phyloP scores from a whole-genome alignment of 2,888 invertebrate species.

The Apotomis turbidana region DNA sequence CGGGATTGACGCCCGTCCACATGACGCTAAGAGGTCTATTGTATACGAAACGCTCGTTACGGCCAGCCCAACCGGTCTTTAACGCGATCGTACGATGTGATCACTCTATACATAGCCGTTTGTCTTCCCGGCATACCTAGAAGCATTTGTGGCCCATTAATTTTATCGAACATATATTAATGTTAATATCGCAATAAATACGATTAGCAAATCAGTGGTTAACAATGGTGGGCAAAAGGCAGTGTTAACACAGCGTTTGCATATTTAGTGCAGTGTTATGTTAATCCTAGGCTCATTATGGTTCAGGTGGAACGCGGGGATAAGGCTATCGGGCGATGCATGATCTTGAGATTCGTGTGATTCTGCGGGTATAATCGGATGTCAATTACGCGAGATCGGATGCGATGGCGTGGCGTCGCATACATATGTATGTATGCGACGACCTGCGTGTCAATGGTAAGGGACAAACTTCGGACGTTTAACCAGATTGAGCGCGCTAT shows the following conservation, averaged over 20 bases:
- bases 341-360: constrained; percentile 75
- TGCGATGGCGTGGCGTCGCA: constrained; percentile 74
- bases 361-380: constrained; percentile 60
- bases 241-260: constrained; percentile 39
- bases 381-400: constrained; percentile 79
- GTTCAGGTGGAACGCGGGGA: constrained; percentile 66
- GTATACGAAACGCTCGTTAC: constrained; percentile 82
- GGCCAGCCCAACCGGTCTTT: constrained; percentile 77
- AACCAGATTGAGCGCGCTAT: constrained; percentile 16
- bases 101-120: constrained; percentile 77
- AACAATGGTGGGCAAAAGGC: constrained; percentile 30
- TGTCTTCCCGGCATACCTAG: constrained; percentile 60
- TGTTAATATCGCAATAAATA: constrained; percentile 33
- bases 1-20: constrained; percentile 78
- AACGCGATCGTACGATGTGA: constrained; percentile 79
- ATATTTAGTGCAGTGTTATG: constrained; percentile 54
- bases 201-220: constrained; percentile 36
- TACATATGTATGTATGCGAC: constrained; percentile 75
- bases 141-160: constrained; percentile 52
- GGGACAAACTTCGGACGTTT: constrained; percentile 29
- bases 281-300: constrained; percentile 71
- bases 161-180: constrained; percentile 39
- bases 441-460: constrained; percentile 51
- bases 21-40: constrained; percentile 84
- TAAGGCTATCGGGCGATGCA: constrained; percentile 76